A percentile compares a stretch with the other conserved stretches of the same genome.
phyloP scores from a whole-genome alignment of 2,113 vertebrate species.

The Electrona antarctica region DNA sequence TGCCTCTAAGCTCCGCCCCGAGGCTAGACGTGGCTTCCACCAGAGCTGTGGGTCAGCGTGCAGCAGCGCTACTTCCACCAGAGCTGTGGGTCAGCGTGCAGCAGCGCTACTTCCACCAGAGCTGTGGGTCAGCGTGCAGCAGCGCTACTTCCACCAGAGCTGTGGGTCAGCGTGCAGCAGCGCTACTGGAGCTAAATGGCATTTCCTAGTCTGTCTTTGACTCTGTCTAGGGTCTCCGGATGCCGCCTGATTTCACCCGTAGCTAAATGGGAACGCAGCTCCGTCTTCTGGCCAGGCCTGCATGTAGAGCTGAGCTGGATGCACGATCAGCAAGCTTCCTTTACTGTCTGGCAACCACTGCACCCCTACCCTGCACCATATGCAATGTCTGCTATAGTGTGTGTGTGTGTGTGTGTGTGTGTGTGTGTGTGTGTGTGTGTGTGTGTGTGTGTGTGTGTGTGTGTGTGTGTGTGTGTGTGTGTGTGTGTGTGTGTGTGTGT shows the following conservation, averaged over 20 bases:
- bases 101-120: no score
- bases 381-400: conserved; percentile 12
- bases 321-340: conserved; percentile 9
- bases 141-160: no score
- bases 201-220: conserved; percentile 17
- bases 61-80: no score
- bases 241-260: conserved; percentile 32
- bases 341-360: not conserved
- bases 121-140: no score
- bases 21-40: no score
- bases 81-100: no score
- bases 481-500: conserved; percentile 19
- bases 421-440: conserved; percentile 16
- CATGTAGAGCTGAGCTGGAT: not conserved
- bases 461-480: conserved; percentile 12
- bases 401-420: not conserved
- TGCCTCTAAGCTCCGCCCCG: no score
- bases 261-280: conserved; percentile 1
- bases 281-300: conserved; percentile 10
- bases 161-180: no score
- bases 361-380: conserved; percentile 4
- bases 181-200: not conserved
- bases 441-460: conserved; percentile 4
- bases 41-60: no score
- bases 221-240: conserved; percentile 9